Conservation (phyloP, 1,140 invertebrate species). For the Rhopalosiphum padi region DNA sequence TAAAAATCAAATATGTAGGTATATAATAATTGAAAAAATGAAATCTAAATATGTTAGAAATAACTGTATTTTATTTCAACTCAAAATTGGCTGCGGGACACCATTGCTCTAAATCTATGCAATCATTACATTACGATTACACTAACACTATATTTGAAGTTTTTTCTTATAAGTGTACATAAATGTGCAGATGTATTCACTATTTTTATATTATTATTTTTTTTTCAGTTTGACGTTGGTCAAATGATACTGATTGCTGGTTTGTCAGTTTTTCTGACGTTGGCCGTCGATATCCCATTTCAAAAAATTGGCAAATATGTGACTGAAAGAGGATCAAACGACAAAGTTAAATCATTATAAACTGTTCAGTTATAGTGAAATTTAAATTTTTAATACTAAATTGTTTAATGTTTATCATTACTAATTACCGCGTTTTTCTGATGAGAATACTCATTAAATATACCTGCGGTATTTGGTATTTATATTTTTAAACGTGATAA, state of each 20-base stretch:
- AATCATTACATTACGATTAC: too few species aligned
- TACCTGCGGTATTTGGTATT: not conserved
- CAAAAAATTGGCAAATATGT: slow-evolving; percentile 60
- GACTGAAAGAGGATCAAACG: not conserved
- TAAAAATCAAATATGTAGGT: too few species aligned
- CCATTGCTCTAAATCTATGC: too few species aligned
- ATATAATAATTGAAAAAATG: too few species aligned
- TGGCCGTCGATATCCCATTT: slow-evolving; percentile 65
- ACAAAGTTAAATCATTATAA: slow-evolving; percentile 37
- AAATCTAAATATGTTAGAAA: too few species aligned
- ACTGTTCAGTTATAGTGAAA: not conserved
- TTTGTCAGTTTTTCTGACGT: slow-evolving; percentile 62
- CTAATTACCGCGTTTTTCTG: not conserved
- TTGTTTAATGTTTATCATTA: not conserved
- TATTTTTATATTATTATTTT: not conserved
- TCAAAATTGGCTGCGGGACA: too few species aligned
- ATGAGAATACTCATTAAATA: not conserved
- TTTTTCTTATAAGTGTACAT: not conserved
- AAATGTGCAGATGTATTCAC: not conserved
- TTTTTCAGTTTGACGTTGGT: slow-evolving; percentile 30
- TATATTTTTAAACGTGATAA: not conserved
- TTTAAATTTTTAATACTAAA: not conserved
- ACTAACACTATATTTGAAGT: not conserved
- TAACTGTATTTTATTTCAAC: too few species aligned
- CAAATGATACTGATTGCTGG: slow-evolving; percentile 11